A percentile compares a stretch with the other conserved stretches of the same genome.
Conservation (phyloP, 2,888 invertebrate species). For the Dasypogon diadema region DNA sequence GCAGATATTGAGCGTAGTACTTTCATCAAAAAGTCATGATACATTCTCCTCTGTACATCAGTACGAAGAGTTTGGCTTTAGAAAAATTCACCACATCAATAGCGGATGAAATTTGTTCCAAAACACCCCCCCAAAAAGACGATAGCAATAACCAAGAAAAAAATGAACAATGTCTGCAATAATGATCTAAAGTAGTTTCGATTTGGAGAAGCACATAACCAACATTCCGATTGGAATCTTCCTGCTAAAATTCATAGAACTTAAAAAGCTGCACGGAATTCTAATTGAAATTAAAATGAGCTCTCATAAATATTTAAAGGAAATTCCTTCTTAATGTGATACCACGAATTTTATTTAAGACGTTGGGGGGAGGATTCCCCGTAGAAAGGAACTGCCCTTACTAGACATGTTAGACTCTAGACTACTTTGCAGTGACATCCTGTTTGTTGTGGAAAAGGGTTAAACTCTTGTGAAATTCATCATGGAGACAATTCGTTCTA, state of each 20-base stretch:
- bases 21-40: slow-evolving; percentile 35
- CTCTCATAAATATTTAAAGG: slow-evolving; percentile 41
- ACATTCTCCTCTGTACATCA: not conserved
- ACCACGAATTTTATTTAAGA: slow-evolving; percentile 1
- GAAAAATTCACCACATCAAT: not conserved
- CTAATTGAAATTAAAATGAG: slow-evolving; percentile 46
- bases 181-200: not conserved
- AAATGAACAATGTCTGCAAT: not conserved
- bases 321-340: slow-evolving; percentile 40
- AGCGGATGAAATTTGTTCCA: not conserved
- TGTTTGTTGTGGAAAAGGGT: not conserved
- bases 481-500: not conserved
- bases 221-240: not conserved
- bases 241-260: not conserved
- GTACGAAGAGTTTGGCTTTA: not conserved
- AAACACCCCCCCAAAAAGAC: not conserved
- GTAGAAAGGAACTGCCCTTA: not conserved
- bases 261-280: slow-evolving; percentile 10
- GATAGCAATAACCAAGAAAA: not conserved
- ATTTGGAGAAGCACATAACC: not conserved
- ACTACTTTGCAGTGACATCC: too few species aligned
- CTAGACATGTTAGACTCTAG: not conserved
- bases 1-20: not conserved
- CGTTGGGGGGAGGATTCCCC: not conserved
- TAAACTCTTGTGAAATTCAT: not conserved